Evolutionary conservation across 2,888 invertebrate species (phyloP).

Genomic region (Luperina nickerlii): DNA sequence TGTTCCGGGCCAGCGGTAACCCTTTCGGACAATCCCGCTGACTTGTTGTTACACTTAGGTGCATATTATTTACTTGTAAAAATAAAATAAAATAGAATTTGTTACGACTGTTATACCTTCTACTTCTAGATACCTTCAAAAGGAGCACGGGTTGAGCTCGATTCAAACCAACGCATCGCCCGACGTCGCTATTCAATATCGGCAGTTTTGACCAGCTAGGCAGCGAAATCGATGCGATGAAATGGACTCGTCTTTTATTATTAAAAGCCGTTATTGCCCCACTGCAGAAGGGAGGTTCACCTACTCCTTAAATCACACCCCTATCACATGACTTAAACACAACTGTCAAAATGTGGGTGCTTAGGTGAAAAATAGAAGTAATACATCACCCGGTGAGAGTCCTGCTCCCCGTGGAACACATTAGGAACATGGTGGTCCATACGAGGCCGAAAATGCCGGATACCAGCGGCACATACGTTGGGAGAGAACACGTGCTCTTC

Average conservation of each 20-base stretch:
- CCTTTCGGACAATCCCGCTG: too few relatives aligned
- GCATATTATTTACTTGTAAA: too few relatives aligned
- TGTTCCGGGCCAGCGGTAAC: too few relatives aligned
- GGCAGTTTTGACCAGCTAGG: too few relatives aligned
- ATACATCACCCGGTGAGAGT: conserved; percentile 82
- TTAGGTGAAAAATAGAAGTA: conserved; percentile 8
- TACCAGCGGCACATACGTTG: conserved; percentile 85
- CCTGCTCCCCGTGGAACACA: conserved; percentile 89
- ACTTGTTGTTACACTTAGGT: too few relatives aligned
- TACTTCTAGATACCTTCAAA: neutral
- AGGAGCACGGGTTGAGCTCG: neutral
- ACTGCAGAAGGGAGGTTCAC: neutral
- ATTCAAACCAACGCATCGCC: neutral
- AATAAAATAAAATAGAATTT: neutral
- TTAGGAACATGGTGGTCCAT: conserved; percentile 88
- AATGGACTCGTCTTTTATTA: too few relatives aligned
- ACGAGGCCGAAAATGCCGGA: conserved; percentile 87
- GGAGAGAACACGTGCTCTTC: conserved; percentile 83
- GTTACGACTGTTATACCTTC: neutral
- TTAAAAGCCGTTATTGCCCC: neutral
- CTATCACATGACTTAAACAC: neutral
- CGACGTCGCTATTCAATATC: neutral
- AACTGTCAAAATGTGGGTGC: neutral
- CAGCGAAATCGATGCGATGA: too few relatives aligned
- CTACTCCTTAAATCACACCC: neutral